Evolutionary conservation across 2,888 invertebrate genomes (phyloP).

Genomic region (Phaedon cochleariae): DNA sequence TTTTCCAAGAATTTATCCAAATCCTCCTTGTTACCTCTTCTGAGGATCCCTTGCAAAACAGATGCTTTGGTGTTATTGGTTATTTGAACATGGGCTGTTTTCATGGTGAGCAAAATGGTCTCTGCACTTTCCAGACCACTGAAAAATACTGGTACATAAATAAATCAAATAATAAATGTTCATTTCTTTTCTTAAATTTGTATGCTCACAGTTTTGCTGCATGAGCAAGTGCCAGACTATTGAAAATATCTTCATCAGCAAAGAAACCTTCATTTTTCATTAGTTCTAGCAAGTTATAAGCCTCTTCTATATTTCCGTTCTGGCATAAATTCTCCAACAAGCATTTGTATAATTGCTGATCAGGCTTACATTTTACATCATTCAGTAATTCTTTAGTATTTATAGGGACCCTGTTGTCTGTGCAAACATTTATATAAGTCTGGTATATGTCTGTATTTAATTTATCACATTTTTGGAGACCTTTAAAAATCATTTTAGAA

Average conservation of each 20-base stretch:
- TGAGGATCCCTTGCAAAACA: conserved; percentile 64
- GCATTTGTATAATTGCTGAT: conserved; percentile 66
- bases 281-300: conserved; percentile 67
- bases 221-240: conserved; percentile 69
- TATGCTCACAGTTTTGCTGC: conserved; percentile 65
- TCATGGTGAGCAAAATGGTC: conserved; percentile 68
- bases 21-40: conserved; percentile 59
- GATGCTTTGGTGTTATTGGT: conserved; percentile 65
- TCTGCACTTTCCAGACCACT: conserved; percentile 62
- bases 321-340: conserved; percentile 68
- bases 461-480: conserved; percentile 61
- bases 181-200: background rate
- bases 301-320: conserved; percentile 67
- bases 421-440: conserved; percentile 67
- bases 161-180: conserved; percentile 15
- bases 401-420: conserved; percentile 66
- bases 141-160: conserved; percentile 24
- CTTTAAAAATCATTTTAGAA: conserved; percentile 66
- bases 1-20: conserved; percentile 60
- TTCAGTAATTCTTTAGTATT: conserved; percentile 63
- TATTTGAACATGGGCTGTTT: conserved; percentile 64
- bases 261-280: conserved; percentile 68
- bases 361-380: conserved; percentile 64
- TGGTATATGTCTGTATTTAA: conserved; percentile 66
- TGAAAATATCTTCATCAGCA: conserved; percentile 68